phyloP scores from a whole-genome alignment of 2,797 vertebrate species.

The Trematomus bernacchii region DNA sequence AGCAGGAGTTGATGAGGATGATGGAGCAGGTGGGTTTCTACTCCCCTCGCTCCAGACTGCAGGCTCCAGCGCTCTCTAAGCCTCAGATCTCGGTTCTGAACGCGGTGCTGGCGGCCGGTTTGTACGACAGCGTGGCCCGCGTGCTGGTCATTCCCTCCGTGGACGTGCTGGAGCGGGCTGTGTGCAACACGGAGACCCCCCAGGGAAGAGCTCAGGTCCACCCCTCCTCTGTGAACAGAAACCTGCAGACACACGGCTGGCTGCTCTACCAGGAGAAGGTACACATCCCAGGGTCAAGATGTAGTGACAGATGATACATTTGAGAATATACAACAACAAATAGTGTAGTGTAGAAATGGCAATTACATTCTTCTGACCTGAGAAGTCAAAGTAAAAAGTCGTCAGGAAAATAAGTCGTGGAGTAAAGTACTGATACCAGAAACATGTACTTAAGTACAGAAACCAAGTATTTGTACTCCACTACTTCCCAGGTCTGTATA shows the following conservation, averaged over 20 bases:
- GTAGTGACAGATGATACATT: no score
- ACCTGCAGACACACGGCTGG: constrained; percentile 94
- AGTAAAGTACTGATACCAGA: no score
- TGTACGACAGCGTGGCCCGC: constrained; percentile 95
- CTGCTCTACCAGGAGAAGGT: constrained; percentile 98
- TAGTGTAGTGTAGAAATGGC: no score
- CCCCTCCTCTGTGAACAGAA: constrained; percentile 95
- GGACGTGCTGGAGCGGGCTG: constrained; percentile 91
- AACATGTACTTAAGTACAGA: no score
- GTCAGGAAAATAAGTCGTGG: no score
- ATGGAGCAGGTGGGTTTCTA: constrained; percentile 94
- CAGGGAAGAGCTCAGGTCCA: constrained; percentile 96
- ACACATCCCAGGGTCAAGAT: background rate
- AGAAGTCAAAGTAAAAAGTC: no score
- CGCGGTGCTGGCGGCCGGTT: constrained; percentile 92
- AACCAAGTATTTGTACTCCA: no score
- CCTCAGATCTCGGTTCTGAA: constrained; percentile 90
- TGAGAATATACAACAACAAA: no score
- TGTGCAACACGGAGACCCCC: constrained; percentile 92
- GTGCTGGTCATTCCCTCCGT: constrained; percentile 90
- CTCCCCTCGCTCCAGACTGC: constrained; percentile 60
- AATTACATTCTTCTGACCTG: no score
- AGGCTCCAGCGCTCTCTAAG: constrained; percentile 72
- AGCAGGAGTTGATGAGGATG: constrained; percentile 92
- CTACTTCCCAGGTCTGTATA: no score